phyloP scores from a whole-genome alignment of 30 jellyfish, hydroid and myxozoan species.

The Aurelia coerulea region DNA sequence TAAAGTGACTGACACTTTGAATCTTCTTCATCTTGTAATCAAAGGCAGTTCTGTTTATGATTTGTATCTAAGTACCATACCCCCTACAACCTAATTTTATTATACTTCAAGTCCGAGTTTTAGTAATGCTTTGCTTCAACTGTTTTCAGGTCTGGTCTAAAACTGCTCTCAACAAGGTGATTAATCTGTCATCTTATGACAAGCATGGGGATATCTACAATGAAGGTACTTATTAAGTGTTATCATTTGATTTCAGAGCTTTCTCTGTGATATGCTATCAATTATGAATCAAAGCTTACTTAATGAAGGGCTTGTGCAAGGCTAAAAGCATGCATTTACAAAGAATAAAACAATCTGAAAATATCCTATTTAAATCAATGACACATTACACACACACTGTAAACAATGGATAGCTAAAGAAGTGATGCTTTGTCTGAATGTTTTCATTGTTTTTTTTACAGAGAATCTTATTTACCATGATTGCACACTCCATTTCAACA shows the following conservation, averaged over 20 bases:
- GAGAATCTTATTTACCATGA: not conserved
- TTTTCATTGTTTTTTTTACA: not conserved
- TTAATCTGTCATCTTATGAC: constrained; percentile 65
- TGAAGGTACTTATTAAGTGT: too few species aligned
- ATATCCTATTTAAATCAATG: too few species aligned
- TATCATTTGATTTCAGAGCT: not conserved
- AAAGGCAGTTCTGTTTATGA: too few species aligned
- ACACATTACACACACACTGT: too few species aligned
- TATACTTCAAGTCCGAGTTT: too few species aligned
- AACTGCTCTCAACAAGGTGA: constrained; percentile 12
- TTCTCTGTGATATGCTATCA: not conserved
- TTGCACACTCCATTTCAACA: not conserved
- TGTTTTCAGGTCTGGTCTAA: not conserved
- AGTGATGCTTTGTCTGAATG: not conserved
- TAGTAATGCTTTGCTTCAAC: too few species aligned
- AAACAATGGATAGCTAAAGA: not conserved
- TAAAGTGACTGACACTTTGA: too few species aligned
- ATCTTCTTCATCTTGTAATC: too few species aligned
- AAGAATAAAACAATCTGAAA: too few species aligned
- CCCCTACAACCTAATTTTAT: too few species aligned
- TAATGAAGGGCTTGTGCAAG: not conserved
- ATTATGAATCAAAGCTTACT: not conserved
- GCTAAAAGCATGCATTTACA: not conserved
- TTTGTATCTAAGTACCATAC: too few species aligned
- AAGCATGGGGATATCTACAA: constrained; percentile 65